Percentiles rank a stretch among this genome's conserved stretches.
phyloP scores from a whole-genome alignment of 2,797 vertebrate species.

The Alosa sapidissima region DNA sequence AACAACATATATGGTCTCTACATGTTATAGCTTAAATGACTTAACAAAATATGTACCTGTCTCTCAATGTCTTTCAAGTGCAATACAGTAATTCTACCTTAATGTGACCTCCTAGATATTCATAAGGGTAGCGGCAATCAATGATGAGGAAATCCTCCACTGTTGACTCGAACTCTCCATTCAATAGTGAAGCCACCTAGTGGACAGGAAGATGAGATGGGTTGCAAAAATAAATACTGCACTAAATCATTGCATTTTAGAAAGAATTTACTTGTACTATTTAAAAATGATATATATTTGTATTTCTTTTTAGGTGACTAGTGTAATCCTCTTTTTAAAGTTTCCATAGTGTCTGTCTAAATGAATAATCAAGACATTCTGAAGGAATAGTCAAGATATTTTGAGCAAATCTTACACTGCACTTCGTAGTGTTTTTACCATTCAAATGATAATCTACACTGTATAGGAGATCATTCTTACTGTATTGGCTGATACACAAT shows the following conservation, averaged over 20 bases:
- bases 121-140: constrained; percentile 64
- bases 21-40: neutral
- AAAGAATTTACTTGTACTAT: too few species aligned
- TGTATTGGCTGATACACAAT: constrained; percentile 55
- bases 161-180: constrained; percentile 45
- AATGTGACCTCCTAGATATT: constrained; percentile 63
- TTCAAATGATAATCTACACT: too few species aligned
- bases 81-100: constrained; percentile 42
- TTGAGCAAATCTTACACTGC: too few species aligned
- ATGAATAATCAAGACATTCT: too few species aligned
- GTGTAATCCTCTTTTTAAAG: too few species aligned
- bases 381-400: too few species aligned
- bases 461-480: constrained; percentile 34
- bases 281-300: too few species aligned
- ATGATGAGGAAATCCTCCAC: constrained; percentile 56
- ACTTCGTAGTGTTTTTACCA: too few species aligned
- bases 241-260: neutral
- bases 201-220: constrained; percentile 35
- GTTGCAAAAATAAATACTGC: neutral
- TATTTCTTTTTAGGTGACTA: too few species aligned
- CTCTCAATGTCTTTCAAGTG: neutral
- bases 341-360: too few species aligned
- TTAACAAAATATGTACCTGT: neutral
- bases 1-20: neutral
- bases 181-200: constrained; percentile 57